Evolutionary conservation across 1,140 invertebrate species (phyloP), one percentile per base, ranked within the genome.

Genomic region (Euwallacea similis): DNA sequence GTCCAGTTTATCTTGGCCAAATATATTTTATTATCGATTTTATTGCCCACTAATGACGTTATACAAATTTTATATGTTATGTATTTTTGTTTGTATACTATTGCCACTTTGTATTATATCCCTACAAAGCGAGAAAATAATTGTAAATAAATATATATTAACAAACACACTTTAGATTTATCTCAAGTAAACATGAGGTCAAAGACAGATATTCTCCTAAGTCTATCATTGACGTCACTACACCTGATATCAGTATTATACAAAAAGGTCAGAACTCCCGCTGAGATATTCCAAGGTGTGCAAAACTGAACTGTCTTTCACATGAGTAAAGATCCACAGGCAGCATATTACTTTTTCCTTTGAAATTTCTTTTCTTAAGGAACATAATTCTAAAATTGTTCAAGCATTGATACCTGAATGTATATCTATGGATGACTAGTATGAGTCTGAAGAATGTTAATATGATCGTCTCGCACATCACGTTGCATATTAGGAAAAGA

Each of bases 401-500:
- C 8, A 66, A 33, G 13, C 21, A 33, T 47, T 53, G 46, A 62
- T 75, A 80, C 79, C 78, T 74, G 69, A 79, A 79, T n/a, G 66
- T 44, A 13, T 76, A 54, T 41, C 76, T 62, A 59, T 77, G 73
- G 55, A 77, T 54, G 42, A 66, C 43, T 42, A 74, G 66, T 15
- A 81, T 67, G 7, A 74, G 77, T 69, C 79, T 77, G 10, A 72
- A 74, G 33, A 73, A 75, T 44, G 80, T 77, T 72, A 77, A 73
- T 6, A 78, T 62, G n/a, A 71, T 74, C n/a, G 76, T 70, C 13
- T 79, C 80, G 66, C 78, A 80, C 7, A 81, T 56, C 80, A 81
- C 80, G 53, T 79, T 81, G 7, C 63, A 72, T 46, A 77, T 77
- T 47, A 80, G 54, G 41, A 75, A 68, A 9, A 59, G 63, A 13